Evolutionary conservation across 2,113 vertebrate genomes (phyloP).

Genomic region (Corythornis cristatus): DNA sequence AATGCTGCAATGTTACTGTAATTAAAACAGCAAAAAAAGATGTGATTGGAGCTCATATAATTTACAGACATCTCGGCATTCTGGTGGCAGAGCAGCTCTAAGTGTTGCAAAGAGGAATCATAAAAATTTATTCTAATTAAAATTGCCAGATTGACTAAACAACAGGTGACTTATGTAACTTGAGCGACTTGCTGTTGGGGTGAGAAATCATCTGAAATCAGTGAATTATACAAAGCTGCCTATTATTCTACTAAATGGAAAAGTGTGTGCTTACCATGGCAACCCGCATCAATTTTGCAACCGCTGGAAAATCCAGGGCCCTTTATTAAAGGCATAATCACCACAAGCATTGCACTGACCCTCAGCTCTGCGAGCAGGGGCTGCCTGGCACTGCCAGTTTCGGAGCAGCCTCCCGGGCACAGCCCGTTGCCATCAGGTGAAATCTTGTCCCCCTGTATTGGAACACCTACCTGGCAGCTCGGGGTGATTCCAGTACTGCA

Average conservation of each 20-base stretch:
- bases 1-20: constrained; percentile 62
- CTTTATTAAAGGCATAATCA: constrained; percentile 56
- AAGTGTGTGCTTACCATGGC: constrained; percentile 66
- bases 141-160: constrained; percentile 70
- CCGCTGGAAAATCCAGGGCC: constrained; percentile 43
- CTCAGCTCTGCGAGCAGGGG: rapidly evolving
- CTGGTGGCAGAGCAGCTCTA: constrained; percentile 28
- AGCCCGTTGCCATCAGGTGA: not conserved
- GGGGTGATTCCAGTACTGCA: rapidly evolving
- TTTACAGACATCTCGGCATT: constrained; percentile 58
- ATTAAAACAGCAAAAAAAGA: constrained; percentile 67
- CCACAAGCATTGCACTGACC: not conserved
- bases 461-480: rapidly evolving
- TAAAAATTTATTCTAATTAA: constrained; percentile 71
- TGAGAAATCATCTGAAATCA: constrained; percentile 66
- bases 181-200: constrained; percentile 18
- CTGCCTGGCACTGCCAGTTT: rapidly evolving
- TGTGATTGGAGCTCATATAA: constrained; percentile 51
- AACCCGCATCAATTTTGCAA: constrained; percentile 60
- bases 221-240: constrained; percentile 69
- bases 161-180: constrained; percentile 65
- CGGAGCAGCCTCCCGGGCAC: not conserved
- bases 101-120: constrained; percentile 48
- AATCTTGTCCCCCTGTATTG: not conserved
- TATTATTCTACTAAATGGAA: constrained; percentile 65